Evolutionary conservation across 37 sponge, comb jelly and placozoan genomes (phyloP), one percentile per base, ranked within the genome.

Genomic region (Axinella damicornis): DNA sequence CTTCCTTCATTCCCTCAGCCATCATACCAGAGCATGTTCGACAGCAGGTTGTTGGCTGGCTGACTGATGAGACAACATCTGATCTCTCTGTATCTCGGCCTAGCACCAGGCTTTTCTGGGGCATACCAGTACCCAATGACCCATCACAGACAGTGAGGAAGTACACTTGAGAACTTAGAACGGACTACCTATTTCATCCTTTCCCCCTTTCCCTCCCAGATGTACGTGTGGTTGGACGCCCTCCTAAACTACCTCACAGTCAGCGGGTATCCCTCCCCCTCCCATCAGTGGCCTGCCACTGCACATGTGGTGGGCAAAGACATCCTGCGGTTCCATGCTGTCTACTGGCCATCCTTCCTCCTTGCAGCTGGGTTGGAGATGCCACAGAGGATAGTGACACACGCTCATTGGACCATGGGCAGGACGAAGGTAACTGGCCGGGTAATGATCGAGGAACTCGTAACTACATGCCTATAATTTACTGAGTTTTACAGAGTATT

Each of bases 161-260:
- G n/a, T n/a, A n/a, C n/a, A n/a, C n/a, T 41, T 0, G n/a, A 53
- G n/a, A n/a, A n/a, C n/a, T n/a, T n/a, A n/a, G n/a, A n/a, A n/a
- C n/a, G n/a, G n/a, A n/a, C n/a, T n/a, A n/a, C n/a, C n/a, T n/a
- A n/a, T n/a, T n/a, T n/a, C n/a, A n/a, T n/a, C n/a, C n/a, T n/a
- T n/a, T n/a, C n/a, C n/a, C n/a, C n/a, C n/a, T n/a, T n/a, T n/a
- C n/a, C 46, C 46, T 46, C 9, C 2, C 59, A 95, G 95, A 85
- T 95, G 17, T 95, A 95, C 62, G 96, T 95, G 37, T 95, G 96
- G 96, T 62, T 95, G 80, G 96, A 95, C 92, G 96, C 96, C 27
- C 80, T 95, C 18, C 65, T 92, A 18, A 95, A 95, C 87, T 95
- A 95, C 77, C 96, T 95, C 66, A 95, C 96, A 19, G 95, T 95